Evolutionary conservation across 2,797 vertebrate genomes (phyloP).

Genomic region (Harpagifer antarcticus): DNA sequence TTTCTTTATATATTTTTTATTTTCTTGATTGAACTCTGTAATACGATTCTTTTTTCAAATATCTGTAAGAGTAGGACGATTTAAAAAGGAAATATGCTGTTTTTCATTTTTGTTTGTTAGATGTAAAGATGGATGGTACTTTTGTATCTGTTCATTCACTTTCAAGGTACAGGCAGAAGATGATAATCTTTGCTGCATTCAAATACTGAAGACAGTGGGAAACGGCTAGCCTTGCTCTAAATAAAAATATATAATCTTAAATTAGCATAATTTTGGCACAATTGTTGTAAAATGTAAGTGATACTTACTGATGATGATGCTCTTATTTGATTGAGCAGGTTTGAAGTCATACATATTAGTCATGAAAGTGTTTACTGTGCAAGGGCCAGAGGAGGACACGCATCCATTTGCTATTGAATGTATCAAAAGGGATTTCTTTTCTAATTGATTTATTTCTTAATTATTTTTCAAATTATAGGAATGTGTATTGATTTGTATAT

Average conservation of each 20-base stretch:
- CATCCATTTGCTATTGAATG: slow-evolving; percentile 33
- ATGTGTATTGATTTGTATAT: slow-evolving; percentile 5
- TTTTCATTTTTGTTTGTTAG: not conserved
- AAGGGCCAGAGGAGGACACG: not conserved
- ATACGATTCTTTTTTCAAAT: not conserved
- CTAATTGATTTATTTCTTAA: slow-evolving; percentile 54
- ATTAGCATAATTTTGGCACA: not conserved
- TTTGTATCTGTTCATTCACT: not conserved
- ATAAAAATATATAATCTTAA: not conserved
- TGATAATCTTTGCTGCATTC: not conserved
- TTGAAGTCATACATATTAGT: slow-evolving; percentile 1
- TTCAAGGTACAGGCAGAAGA: not conserved
- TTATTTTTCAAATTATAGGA: slow-evolving; percentile 34
- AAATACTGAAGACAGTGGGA: not conserved
- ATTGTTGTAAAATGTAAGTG: not conserved
- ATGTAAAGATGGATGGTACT: not conserved
- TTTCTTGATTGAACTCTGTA: not conserved
- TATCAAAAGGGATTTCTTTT: slow-evolving; percentile 18
- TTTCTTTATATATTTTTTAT: slow-evolving; percentile 11
- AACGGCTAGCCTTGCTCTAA: not conserved
- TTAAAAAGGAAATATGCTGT: not conserved
- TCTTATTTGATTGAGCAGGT: slow-evolving; percentile 12
- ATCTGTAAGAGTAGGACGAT: not conserved
- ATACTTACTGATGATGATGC: not conserved
- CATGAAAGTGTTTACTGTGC: slow-evolving; percentile 18